These are phyloP conservation scores for Phyllostomus discolor DNA, from an alignment of 2,113 vertebrate genomes.

Conservation along the genomic window DNA sequence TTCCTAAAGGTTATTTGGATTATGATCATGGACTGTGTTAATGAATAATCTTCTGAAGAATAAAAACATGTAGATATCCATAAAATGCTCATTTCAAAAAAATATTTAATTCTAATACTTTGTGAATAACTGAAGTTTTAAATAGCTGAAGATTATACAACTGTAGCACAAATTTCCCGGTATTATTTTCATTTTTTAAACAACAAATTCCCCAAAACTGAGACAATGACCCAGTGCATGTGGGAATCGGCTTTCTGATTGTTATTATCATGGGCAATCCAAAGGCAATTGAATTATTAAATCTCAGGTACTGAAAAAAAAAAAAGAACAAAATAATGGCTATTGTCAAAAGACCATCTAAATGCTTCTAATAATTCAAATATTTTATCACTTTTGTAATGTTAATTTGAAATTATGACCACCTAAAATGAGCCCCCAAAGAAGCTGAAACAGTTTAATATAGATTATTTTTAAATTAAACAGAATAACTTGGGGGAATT, in stretches of 20 bases:
- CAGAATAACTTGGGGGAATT: background rate
- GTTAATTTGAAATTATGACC: background rate
- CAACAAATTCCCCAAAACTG: background rate
- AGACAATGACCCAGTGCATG: background rate
- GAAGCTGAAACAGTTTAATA: background rate
- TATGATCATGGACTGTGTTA: background rate
- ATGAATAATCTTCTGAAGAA: background rate
- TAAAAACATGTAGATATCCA: background rate
- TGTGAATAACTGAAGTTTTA: background rate
- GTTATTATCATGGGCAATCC: background rate
- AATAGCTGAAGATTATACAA: background rate
- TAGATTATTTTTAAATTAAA: constrained; percentile 17
- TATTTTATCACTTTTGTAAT: constrained; percentile 1
- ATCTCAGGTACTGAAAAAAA: background rate
- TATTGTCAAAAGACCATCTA: background rate
- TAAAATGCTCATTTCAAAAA: background rate
- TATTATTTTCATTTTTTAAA: background rate
- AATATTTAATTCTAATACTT: background rate
- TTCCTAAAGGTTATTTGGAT: constrained; percentile 1
- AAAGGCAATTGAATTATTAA: background rate
- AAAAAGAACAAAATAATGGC: background rate
- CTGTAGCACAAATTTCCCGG: background rate
- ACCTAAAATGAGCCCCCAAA: background rate
- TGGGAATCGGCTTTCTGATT: background rate
- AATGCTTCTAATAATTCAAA: background rate